Evolutionary conservation across 2,888 invertebrate species (phyloP).

Genomic region (Apocheima hispidaria): DNA sequence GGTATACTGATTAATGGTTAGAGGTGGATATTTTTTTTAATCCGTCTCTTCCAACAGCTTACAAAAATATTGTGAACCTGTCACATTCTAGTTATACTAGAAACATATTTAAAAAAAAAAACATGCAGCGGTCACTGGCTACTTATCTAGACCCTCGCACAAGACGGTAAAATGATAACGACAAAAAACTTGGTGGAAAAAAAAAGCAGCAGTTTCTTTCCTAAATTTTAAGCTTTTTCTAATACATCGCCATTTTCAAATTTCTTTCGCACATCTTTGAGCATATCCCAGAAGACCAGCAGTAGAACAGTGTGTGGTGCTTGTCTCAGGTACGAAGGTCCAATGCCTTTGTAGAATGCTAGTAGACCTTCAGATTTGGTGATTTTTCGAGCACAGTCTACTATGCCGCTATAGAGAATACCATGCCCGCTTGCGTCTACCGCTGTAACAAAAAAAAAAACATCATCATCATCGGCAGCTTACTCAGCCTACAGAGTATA

Average conservation of each 20-base stretch:
- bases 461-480: no score
- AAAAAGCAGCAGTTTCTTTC: no score
- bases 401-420: slow-evolving; percentile 89
- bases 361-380: slow-evolving; percentile 90
- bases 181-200: no score
- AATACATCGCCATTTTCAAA: slow-evolving; percentile 44
- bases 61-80: no score
- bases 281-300: slow-evolving; percentile 94
- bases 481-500: no score
- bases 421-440: slow-evolving; percentile 89
- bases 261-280: slow-evolving; percentile 80
- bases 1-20: background rate
- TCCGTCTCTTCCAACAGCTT: no score
- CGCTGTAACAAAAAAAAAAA: slow-evolving; percentile 70
- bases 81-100: no score
- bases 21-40: no score
- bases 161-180: no score
- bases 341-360: slow-evolving; percentile 97
- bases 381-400: slow-evolving; percentile 92
- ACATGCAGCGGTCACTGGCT: no score
- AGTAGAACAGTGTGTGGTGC: slow-evolving; percentile 96
- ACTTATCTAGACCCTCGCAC: no score
- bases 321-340: slow-evolving; percentile 95
- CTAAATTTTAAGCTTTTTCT: background rate
- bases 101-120: no score